Percentiles rank a stretch among this genome's conserved stretches.
phyloP scores from a whole-genome alignment of 2,888 invertebrate species.

The Asteroscopus sphinx region DNA sequence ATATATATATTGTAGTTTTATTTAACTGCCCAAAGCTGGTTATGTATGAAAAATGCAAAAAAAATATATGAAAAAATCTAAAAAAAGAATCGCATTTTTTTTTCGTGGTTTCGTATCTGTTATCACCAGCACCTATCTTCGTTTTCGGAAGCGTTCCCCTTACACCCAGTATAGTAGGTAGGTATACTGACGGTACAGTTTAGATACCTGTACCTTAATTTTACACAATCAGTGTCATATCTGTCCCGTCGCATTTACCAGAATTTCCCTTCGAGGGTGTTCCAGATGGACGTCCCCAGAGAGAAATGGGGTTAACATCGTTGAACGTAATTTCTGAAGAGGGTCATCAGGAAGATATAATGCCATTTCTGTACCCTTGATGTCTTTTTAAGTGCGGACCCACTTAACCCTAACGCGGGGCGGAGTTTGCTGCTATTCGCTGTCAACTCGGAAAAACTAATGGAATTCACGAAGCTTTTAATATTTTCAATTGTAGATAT shows the following conservation, averaged over 20 bases:
- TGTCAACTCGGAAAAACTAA: constrained; percentile 72
- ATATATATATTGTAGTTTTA: not conserved
- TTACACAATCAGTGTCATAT: constrained; percentile 63
- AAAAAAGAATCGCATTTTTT: too few relatives aligned
- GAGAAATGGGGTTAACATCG: constrained; percentile 78
- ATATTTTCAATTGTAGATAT: constrained; percentile 50
- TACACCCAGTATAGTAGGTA: constrained; percentile 2
- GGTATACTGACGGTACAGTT: constrained; percentile 12
- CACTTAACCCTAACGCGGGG: constrained; percentile 84
- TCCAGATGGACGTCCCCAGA: constrained; percentile 66
- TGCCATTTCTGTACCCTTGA: constrained; percentile 88
- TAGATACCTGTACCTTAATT: constrained; percentile 41
- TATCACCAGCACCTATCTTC: too few relatives aligned
- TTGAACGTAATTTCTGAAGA: constrained; percentile 83
- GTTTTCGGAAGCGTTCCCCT: too few relatives aligned
- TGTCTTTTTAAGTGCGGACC: constrained; percentile 89
- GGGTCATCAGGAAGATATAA: constrained; percentile 88
- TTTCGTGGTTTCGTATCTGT: too few relatives aligned
- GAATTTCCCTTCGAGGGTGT: constrained; percentile 55
- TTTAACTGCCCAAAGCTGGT: not conserved
- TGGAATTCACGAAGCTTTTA: constrained; percentile 61
- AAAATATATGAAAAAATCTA: too few relatives aligned
- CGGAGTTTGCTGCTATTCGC: constrained; percentile 68
- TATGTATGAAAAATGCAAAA: too few relatives aligned
- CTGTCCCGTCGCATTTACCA: constrained; percentile 56